Conservation (phyloP, 2,797 vertebrate species). For the Chanos chanos region DNA sequence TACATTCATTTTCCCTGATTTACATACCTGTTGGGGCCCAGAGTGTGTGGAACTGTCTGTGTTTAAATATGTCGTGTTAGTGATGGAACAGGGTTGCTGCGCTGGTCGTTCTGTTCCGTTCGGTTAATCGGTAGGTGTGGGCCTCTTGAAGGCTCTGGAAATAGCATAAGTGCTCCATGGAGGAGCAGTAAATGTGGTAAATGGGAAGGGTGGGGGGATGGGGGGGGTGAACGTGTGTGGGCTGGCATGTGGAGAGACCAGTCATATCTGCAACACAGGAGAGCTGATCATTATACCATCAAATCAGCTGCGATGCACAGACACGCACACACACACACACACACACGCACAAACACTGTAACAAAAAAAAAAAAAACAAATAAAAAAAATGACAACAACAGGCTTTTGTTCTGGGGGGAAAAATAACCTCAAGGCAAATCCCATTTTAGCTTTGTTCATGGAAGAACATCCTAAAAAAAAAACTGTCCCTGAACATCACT, state of each 20-base stretch:
- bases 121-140: constrained; percentile 35
- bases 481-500: too few relatives aligned
- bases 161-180: constrained; percentile 38
- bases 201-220: not conserved
- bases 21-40: too few relatives aligned
- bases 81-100: constrained; percentile 17
- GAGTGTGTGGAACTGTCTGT: too few relatives aligned
- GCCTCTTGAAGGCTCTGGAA: constrained; percentile 40
- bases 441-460: too few relatives aligned
- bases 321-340: too few relatives aligned
- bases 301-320: not conserved
- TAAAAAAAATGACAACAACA: not conserved
- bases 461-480: too few relatives aligned
- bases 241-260: too few relatives aligned
- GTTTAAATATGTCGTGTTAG: constrained; percentile 20
- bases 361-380: not conserved
- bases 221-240: not conserved
- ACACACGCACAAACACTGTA: not conserved
- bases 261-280: constrained; percentile 21
- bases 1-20: too few relatives aligned
- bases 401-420: not conserved
- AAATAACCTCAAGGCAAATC: too few relatives aligned
- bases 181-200: constrained; percentile 1
- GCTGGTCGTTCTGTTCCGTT: constrained; percentile 15
- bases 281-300: constrained; percentile 6